Evolutionary conservation across 2,113 vertebrate genomes (phyloP).

Genomic region (Triplophysa dalaica): DNA sequence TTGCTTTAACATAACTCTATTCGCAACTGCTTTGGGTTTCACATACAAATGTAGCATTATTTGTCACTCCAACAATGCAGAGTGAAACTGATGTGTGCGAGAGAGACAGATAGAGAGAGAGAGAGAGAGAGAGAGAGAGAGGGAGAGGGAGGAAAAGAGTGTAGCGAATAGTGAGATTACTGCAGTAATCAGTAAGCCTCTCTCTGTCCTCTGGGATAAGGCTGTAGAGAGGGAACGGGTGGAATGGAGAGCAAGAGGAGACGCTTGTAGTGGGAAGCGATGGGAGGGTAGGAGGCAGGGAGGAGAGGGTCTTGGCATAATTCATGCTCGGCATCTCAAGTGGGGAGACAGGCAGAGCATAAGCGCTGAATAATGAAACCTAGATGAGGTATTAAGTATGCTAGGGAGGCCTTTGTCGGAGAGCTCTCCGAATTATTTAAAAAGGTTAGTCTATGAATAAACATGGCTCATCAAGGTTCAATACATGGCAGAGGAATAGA

Average conservation of each 20-base stretch:
- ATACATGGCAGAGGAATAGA: constrained; percentile 86
- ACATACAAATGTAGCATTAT: constrained; percentile 11
- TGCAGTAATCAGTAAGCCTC: constrained; percentile 68
- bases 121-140: background rate
- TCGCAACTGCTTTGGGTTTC: background rate
- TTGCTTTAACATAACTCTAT: background rate
- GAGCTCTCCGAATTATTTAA: constrained; percentile 98
- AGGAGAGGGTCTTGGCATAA: constrained; percentile 73
- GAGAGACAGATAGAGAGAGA: no score
- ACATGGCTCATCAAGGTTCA: constrained; percentile 96
- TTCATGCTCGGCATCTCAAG: constrained; percentile 93
- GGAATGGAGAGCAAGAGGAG: constrained; percentile 46
- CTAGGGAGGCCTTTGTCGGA: constrained; percentile 89
- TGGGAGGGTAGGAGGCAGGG: constrained; percentile 31
- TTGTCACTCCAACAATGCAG: constrained; percentile 16
- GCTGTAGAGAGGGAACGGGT: constrained; percentile 53
- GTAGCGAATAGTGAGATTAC: constrained; percentile 44
- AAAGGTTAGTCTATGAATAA: constrained; percentile 99
- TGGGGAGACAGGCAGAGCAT: constrained; percentile 74
- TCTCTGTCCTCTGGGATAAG: constrained; percentile 49
- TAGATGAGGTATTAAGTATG: constrained; percentile 90
- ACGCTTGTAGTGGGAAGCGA: constrained; percentile 30
- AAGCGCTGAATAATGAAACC: constrained; percentile 95
- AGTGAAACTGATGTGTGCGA: background rate
- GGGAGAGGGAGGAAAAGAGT: constrained; percentile 2